Conservation (phyloP, 2,888 invertebrate genomes). For the Phlogophora meticulosa region DNA sequence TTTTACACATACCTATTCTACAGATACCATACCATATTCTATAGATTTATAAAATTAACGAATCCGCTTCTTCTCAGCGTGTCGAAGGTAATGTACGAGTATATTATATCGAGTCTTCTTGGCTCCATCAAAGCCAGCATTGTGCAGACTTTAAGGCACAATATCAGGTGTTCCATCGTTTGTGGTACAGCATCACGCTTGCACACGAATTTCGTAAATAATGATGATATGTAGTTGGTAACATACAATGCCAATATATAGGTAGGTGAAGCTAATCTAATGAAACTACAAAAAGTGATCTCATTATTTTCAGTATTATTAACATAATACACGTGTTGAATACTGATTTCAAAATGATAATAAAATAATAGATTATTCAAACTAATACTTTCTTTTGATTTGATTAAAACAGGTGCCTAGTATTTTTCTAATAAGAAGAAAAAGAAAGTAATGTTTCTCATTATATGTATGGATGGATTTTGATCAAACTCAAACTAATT, state of each 20-base stretch:
- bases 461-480: neutral
- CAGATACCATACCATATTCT: too few relatives aligned
- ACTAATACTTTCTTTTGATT: neutral
- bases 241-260: neutral
- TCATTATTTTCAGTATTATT: slow-evolving; percentile 22
- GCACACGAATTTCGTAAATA: neutral
- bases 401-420: slow-evolving; percentile 11
- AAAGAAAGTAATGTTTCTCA: neutral
- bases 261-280: neutral
- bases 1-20: too few relatives aligned
- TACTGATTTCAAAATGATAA: slow-evolving; percentile 21
- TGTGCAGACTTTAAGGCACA: too few relatives aligned
- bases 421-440: neutral
- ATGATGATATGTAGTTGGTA: too few relatives aligned
- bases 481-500: neutral
- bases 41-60: too few relatives aligned
- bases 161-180: too few relatives aligned
- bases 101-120: too few relatives aligned
- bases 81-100: too few relatives aligned
- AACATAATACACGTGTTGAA: slow-evolving; percentile 19
- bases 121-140: too few relatives aligned
- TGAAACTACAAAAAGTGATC: slow-evolving; percentile 19
- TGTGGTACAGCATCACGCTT: too few relatives aligned
- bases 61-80: too few relatives aligned
- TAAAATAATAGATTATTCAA: slow-evolving; percentile 9